A percentile compares a stretch with the other conserved stretches of the same genome.
Conservation (phyloP, 2,888 invertebrate species). For the Rhopalosiphum nymphaeae region DNA sequence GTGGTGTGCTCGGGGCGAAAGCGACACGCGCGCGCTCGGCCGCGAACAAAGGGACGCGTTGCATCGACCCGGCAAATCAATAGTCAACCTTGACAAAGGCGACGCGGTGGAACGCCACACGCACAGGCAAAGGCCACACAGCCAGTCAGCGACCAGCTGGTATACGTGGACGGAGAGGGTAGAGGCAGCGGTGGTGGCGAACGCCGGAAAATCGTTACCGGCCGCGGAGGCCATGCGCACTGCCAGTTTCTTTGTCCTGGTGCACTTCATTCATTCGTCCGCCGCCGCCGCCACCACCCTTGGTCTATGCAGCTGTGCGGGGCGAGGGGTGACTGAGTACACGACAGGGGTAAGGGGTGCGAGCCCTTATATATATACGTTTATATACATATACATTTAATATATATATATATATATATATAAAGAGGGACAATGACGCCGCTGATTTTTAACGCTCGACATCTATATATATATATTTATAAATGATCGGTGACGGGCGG, state of each 20-base stretch:
- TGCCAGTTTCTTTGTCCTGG: constrained; percentile 58
- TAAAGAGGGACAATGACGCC: constrained; percentile 31
- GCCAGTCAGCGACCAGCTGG: constrained; percentile 41
- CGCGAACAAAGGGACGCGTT: constrained; percentile 49
- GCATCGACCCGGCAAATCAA: constrained; percentile 54
- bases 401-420: background rate
- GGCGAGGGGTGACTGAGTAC: background rate
- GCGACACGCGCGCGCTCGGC: background rate
- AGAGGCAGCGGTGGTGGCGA: background rate
- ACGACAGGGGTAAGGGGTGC: background rate
- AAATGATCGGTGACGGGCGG: background rate
- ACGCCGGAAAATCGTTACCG: constrained; percentile 61
- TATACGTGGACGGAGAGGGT: background rate
- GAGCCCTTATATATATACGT: background rate
- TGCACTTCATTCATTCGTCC: constrained; percentile 64
- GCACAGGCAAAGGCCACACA: constrained; percentile 16
- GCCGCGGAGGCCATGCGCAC: constrained; percentile 51
- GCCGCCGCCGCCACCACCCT: background rate
- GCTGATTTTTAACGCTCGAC: constrained; percentile 33
- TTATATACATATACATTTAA: too few species aligned
- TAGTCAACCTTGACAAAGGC: constrained; percentile 65
- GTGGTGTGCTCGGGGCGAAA: background rate
- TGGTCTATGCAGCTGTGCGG: background rate
- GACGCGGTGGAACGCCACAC: background rate
- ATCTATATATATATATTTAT: background rate